Percentiles rank a stretch among this genome's conserved stretches.
phyloP scores from a whole-genome alignment of 53 echinoderm and acorn worm genomes.

The Astropecten irregularis region DNA sequence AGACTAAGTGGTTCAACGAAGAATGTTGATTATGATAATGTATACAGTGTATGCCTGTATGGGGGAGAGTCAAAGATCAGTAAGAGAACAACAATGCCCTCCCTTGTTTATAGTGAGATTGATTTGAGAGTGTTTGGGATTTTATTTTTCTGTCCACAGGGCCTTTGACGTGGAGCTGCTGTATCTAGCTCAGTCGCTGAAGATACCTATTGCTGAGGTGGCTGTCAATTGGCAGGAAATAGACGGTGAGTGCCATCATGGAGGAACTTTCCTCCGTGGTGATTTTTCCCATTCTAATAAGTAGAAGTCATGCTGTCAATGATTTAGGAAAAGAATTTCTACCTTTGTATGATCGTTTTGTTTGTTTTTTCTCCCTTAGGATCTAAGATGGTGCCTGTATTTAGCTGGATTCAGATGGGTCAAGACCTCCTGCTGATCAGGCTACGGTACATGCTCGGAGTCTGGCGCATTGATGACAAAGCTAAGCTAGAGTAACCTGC shows the following conservation, averaged over 20 bases:
- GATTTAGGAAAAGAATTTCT: no score
- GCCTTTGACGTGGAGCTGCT: conserved; percentile 97
- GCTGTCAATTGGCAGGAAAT: conserved; percentile 98
- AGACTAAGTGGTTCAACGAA: no score
- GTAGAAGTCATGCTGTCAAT: no score
- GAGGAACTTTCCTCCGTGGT: neutral
- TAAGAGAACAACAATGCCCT: no score
- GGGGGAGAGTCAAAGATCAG: no score
- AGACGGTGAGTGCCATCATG: conserved; percentile 62
- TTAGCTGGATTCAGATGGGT: conserved; percentile 97
- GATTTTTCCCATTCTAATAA: no score
- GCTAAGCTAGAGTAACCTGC: conserved; percentile 52
- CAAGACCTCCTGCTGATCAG: conserved; percentile 85
- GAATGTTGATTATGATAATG: no score
- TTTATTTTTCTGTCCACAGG: conserved; percentile 59
- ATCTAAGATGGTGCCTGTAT: conserved; percentile 92
- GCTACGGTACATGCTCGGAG: conserved; percentile 79
- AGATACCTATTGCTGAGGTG: conserved; percentile 86
- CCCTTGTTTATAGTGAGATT: no score
- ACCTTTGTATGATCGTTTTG: no score
- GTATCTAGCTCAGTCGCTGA: conserved; percentile 85
- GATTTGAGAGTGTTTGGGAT: no score
- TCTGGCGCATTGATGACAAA: conserved; percentile 84
- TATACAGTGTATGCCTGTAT: no score
- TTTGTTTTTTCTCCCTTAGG: conserved; percentile 57